These are phyloP conservation scores for Clangula hyemalis DNA, from an alignment of 2,797 vertebrate genomes.

Conservation along the genomic window DNA sequence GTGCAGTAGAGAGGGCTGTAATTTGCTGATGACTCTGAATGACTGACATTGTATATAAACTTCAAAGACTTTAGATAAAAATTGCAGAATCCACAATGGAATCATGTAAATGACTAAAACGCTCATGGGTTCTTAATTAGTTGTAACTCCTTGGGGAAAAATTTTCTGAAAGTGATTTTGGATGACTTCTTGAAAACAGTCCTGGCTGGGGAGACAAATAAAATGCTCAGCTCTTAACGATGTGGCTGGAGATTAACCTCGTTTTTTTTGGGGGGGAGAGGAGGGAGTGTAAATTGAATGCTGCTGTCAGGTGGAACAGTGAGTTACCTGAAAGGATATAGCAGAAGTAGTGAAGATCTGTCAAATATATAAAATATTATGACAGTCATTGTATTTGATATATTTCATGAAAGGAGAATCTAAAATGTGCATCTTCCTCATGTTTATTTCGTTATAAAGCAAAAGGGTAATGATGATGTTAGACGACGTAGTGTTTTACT, in stretches of 20 bases:
- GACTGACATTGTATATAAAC: conserved; percentile 27
- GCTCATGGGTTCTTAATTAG: conserved; percentile 18
- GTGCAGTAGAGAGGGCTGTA: background rate
- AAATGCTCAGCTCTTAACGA: background rate
- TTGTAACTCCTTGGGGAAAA: background rate
- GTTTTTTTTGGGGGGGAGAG: background rate
- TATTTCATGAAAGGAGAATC: background rate
- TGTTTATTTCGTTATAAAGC: background rate
- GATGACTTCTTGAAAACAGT: conserved; percentile 1
- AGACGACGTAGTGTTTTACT: background rate
- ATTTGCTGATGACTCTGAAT: conserved; percentile 34
- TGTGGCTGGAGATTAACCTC: background rate
- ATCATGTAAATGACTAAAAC: conserved; percentile 13
- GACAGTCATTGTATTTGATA: background rate
- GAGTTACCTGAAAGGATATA: background rate
- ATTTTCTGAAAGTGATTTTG: background rate
- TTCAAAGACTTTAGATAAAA: conserved; percentile 20
- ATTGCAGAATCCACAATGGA: conserved; percentile 25
- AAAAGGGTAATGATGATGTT: no score
- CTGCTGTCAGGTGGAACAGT: background rate
- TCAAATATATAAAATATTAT: background rate
- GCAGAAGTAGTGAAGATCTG: background rate
- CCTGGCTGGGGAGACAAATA: background rate
- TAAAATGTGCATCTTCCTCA: background rate
- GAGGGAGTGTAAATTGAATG: background rate